Base-by-base conservation (phyloP, 2,888 invertebrate species). In the Cantharis nigra region DNA sequence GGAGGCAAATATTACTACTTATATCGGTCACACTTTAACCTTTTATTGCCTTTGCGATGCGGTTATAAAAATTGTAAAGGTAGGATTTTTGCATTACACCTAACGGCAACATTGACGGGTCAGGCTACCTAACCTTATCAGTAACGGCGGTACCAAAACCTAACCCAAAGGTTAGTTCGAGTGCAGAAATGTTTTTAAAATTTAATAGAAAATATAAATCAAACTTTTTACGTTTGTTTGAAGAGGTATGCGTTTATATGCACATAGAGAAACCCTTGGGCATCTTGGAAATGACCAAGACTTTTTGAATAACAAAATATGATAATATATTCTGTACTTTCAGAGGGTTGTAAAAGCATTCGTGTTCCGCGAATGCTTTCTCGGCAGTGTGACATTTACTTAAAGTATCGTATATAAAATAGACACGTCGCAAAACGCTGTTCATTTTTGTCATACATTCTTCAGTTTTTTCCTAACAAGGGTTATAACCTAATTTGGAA, bases 241-340 rank as follows among this genome's bases (percentile, higher is more conserved):
- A 49, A 49, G 49, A 49, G 49, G 49, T 49, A 49, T 49, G 49
- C 49, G 49, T n/a, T 49, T 49, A 49, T 49, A 49, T 49, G 49
- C 49, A 49, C 49, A 49, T 49, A 49, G 49, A 49, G 67, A 73
- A 71, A 69, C 72, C 72, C 77, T 63, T 69, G 72, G 72, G 81
- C 82, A 80, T 82, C 82, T 80, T 81, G 80, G 72, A 81, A 85
- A 84, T 85, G 85, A 85, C 85, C 85, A 84, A 82, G 78, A 83
- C 82, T 81, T 82, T 75, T 83, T 80, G 83, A 80, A 82, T 80
- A 76, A 72, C 80, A 84, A 84, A 85, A 85, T 84, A 85, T 84
- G 85, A 83, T 84, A 85, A 85, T 84, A 82, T 84, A 84, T 84
- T 84, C 85, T 72, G 63, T 73, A 74, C 73, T 73, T 70, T n/a